These are phyloP conservation scores for Caenorhabditis wallacei DNA, from an alignment of 2,888 invertebrate genomes.

Conservation along the genomic window DNA sequence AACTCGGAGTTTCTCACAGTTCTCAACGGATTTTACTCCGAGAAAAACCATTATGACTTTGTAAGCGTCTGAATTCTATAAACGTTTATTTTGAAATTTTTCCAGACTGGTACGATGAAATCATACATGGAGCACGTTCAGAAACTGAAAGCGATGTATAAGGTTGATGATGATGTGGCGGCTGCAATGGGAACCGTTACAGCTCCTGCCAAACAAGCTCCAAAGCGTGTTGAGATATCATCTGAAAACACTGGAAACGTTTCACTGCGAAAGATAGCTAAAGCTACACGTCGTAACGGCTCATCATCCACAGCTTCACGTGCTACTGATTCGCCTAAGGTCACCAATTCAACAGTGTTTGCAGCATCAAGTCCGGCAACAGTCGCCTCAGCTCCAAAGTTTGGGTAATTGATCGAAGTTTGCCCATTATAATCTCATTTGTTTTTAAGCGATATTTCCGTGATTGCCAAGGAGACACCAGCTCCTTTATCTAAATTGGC, in stretches of 20 bases:
- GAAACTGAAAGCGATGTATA: conserved; percentile 61
- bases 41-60: conserved; percentile 61
- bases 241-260: not conserved
- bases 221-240: not conserved
- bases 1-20: conserved; percentile 60
- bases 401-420: conserved; percentile 26
- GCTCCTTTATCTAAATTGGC: conserved; percentile 6
- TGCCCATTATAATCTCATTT: not conserved
- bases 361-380: conserved; percentile 52
- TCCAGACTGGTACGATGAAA: conserved; percentile 66
- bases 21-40: conserved; percentile 45
- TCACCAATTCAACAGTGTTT: conserved; percentile 22
- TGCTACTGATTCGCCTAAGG: conserved; percentile 23
- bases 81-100: too few species aligned
- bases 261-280: conserved; percentile 42
- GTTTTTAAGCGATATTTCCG: conserved; percentile 53
- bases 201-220: not conserved
- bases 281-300: conserved; percentile 43
- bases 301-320: not conserved
- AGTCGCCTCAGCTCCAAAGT: conserved; percentile 33
- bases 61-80: conserved; percentile 34
- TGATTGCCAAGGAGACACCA: conserved; percentile 52
- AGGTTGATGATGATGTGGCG: conserved; percentile 21
- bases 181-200: not conserved
- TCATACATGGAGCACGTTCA: conserved; percentile 68